Evolutionary conservation across 2,113 vertebrate species (phyloP), one percentile per base, ranked within the genome.

Genomic region (Thomomys bottae): DNA sequence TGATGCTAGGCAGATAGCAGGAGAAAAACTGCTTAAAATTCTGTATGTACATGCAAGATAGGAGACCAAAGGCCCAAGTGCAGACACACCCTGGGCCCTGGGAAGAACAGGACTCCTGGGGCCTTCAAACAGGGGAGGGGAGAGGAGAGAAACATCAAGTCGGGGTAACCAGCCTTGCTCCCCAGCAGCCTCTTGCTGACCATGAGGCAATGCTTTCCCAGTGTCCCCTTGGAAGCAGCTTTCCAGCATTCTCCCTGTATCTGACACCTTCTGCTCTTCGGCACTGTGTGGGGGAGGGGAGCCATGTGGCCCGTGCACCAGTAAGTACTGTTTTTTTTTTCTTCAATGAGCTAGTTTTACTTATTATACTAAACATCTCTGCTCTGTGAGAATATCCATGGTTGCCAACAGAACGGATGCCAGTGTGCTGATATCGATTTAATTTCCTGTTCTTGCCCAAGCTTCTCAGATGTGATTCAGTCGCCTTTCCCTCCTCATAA

Each of bases 321-420:
- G 24, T 0, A 36, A 34, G 4, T 26, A 32, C 21, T 0, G 0
- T 71, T 89, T 93, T 59, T 68, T 92, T 45, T 28, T 30, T 63
- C n/a, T 89, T 84, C 34, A 34, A 34, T 54, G n/a, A 96, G n/a
- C 42, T 54, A 84, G 20, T 82, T 42, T 71, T 40, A 76, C 9
- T 72, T 70, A 59, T 73, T 57, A 72, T 30, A 42, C 78, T 73
- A 67, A 40, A 93, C 67, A 87, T 86, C 34, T 38, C 40, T 54
- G 34, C 59, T 42, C 68, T 40, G 89, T 61, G 61, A 34, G 87
- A 84, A 72, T n/a, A 32, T 57, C 63, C 23, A 40, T 24, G 5
- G 4, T 42, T 66, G 64, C 30, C 26, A 21, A 2, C 6, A 61
- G 64, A 32, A 63, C 14, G 32, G 42, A 36, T 1, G 0, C 42